Evolutionary conservation across 2,888 invertebrate genomes (phyloP), one percentile per base, ranked within the genome.

Genomic region (Aspidapion aeneum): DNA sequence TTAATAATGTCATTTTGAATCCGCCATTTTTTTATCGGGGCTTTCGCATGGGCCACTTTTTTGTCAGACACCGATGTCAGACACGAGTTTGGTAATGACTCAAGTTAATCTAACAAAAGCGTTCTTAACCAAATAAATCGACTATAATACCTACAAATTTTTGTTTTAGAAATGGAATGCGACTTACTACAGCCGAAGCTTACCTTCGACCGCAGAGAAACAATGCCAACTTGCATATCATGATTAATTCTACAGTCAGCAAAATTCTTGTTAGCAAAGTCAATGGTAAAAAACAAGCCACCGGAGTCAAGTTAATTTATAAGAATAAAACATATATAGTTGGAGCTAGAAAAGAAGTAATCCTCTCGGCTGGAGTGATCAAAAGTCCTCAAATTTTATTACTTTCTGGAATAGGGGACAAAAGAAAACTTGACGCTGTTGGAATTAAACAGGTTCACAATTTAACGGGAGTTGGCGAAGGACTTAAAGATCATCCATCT

Each of bases 401-500:
- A 12, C 35, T 35, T 35, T 35, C 35, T 12, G 89, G 89, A 2
- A 81, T 89, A 2, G 89, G 88, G 0, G 86, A 88, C 0, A 84
- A 81, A 69, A 81, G 84, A 3, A 85, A 85, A 22, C 77, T 89
- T 1, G 78, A 82, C 50, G 78, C 81, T 56, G 82, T 85, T 58
- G 84, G 85, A 61, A 84, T 89, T 20, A 82, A 84, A 1, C 81
- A 85, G 1, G 79, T 86, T 21, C 83, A 84, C 62, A 83, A 89
- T 65, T 77, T 88, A 18, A 87, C 87, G 0, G 88, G 88, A 0
- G 88, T 89, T 0, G 88, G 89, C 0, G 84, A 85, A 71, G 68
- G 66, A 52, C 21, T 60, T 35, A 16, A 87, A 60, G 88, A 88
- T 73, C 89, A 89, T n/a, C n/a, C n/a, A n/a, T n/a, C n/a, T n/a